Percentiles rank a stretch among this genome's conserved stretches.
phyloP scores from a whole-genome alignment of 2,113 vertebrate species.

The Phylloscopus trochilus region DNA sequence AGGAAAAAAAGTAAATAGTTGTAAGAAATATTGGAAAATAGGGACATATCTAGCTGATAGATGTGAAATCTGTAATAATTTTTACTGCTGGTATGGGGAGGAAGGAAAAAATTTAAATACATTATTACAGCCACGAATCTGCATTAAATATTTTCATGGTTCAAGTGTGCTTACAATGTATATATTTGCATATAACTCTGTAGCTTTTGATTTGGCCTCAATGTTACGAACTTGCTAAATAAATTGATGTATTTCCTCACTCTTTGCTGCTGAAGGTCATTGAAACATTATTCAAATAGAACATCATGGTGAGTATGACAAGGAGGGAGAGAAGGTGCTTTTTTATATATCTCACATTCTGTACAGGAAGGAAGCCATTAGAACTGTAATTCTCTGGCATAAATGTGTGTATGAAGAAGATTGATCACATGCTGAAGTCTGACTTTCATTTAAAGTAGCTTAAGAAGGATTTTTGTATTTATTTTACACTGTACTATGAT shows the following conservation, averaged over 20 bases:
- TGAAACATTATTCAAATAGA: neutral
- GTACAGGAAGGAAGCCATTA: neutral
- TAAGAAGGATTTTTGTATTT: neutral
- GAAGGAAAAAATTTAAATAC: neutral
- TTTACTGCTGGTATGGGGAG: rapidly evolving
- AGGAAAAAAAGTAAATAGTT: neutral
- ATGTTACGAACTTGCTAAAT: neutral
- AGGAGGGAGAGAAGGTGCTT: neutral
- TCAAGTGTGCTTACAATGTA: neutral
- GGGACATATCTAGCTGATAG: neutral
- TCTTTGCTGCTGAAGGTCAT: neutral
- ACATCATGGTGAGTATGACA: neutral
- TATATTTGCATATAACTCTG: neutral
- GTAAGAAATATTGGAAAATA: neutral
- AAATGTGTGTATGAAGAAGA: neutral
- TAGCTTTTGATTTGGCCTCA: neutral
- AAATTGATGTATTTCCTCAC: neutral
- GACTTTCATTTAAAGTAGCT: neutral
- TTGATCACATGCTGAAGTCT: neutral
- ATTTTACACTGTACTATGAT: neutral
- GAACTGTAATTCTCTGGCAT: neutral
- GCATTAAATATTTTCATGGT: neutral
- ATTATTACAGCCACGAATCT: neutral
- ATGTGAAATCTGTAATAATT: neutral
- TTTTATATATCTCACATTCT: neutral